These are phyloP conservation scores for Drosophila conformis DNA, from an alignment of 2,888 invertebrate species.

Conservation along the genomic window DNA sequence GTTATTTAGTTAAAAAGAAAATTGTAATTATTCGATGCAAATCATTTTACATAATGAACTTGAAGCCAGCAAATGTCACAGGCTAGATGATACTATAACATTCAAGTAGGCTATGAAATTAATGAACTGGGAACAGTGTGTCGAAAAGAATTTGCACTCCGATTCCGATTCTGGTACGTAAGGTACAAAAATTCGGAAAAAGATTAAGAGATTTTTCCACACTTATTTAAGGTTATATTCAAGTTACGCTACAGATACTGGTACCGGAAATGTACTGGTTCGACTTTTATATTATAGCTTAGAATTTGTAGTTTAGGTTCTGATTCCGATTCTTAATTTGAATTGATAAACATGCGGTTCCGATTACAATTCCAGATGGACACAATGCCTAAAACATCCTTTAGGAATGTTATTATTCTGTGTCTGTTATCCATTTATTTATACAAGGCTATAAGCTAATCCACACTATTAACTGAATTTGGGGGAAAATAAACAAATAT, in stretches of 20 bases:
- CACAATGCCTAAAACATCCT: background rate
- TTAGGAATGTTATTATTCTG: background rate
- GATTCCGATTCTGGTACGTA: background rate
- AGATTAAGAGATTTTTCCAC: too few relatives aligned
- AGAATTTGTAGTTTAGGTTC: too few relatives aligned
- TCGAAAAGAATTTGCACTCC: background rate
- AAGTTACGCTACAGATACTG: too few relatives aligned
- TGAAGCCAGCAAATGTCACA: background rate
- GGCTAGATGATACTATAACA: too few relatives aligned
- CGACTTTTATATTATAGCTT: too few relatives aligned
- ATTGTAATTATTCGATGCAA: background rate
- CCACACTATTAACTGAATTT: background rate
- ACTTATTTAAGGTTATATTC: too few relatives aligned
- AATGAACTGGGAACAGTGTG: background rate
- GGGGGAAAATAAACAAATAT: background rate
- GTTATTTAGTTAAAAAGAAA: conserved; percentile 1
- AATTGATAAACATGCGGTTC: background rate
- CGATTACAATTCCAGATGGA: background rate
- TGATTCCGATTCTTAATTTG: background rate
- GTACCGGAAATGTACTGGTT: too few relatives aligned
- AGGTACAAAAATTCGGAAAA: too few relatives aligned
- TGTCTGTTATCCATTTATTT: background rate
- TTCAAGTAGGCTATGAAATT: background rate
- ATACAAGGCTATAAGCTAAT: background rate
- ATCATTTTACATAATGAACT: background rate